Base-by-base conservation (phyloP, 2,888 invertebrate genomes). In the Dichetophora obliterata region DNA sequence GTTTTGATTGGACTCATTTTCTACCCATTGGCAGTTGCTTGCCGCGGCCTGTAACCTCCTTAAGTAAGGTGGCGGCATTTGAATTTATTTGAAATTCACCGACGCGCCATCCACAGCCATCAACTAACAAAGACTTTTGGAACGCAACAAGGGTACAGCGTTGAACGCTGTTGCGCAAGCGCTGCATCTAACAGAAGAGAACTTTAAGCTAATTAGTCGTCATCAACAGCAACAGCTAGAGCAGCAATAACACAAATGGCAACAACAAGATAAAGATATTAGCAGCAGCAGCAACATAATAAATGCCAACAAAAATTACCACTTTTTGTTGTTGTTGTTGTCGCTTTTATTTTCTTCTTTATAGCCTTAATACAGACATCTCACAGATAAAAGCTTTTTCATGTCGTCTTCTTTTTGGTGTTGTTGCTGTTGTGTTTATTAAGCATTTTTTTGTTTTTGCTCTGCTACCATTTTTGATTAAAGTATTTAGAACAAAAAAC, bases 301-400 rank as follows among this genome's bases (percentile, higher is more conserved):
- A 54, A 48, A 16, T 34, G 66, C 31, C 34, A 66, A 19, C 65
- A 34, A 19, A 27, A 75, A 65, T 24, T 52, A 69, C 48, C 31
- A 65, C 24, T 63, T 75, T 57, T 43, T 43, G 43, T 43, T 43
- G 11, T 43, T 43, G 43, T 43, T 43, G 43, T 43, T 43, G 59
- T 48, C 61, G 24, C 43, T 61, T 61, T 63, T 65, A 69, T 48
- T 48, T 69, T 57, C 59, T 71, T 54, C 43, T 77, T 50, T 75
- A 59, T 37, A 9, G 71, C 59, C 70, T 77, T 79, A 79, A 79
- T 79, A 79, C 75, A 79, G 78, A 79, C 78, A 79, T 79, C 78
- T 80, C 78, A 77, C 76, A 82, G 82, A 82, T 82, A 82, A 82
- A 82, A 82, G 82, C 82, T 82, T 82, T 82, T 82, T 70, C 81